Conservation (phyloP, 2,888 invertebrate species). For the Aleiodes testaceus region DNA sequence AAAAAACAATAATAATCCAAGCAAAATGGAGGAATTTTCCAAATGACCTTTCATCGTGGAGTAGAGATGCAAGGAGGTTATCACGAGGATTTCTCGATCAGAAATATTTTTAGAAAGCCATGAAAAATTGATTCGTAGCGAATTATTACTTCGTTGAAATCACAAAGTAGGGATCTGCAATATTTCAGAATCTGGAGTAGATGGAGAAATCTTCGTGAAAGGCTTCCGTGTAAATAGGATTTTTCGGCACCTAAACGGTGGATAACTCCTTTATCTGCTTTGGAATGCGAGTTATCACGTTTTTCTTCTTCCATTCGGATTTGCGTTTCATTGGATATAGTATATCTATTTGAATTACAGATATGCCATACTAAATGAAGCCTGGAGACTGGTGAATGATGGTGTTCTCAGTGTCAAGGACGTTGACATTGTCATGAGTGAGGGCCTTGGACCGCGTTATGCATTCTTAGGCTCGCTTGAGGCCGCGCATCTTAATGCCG, state of each 20-base stretch:
- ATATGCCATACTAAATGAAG: slow-evolving; percentile 94
- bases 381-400: slow-evolving; percentile 89
- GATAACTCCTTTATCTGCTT: no score
- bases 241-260: neutral
- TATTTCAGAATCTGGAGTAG: no score
- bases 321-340: neutral
- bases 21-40: no score
- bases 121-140: neutral
- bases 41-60: no score
- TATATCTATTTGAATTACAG: slow-evolving; percentile 70
- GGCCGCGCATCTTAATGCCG: slow-evolving; percentile 95
- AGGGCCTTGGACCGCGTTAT: slow-evolving; percentile 95
- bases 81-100: no score
- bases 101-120: neutral
- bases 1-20: no score
- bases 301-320: neutral
- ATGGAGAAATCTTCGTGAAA: no score
- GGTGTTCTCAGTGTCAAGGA: slow-evolving; percentile 91
- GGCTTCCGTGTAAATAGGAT: no score
- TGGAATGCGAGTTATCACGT: no score
- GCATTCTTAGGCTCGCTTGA: slow-evolving; percentile 96
- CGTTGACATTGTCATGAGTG: slow-evolving; percentile 93
- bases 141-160: no score
- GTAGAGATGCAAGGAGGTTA: no score
- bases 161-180: no score